Evolutionary conservation across 2,797 vertebrate genomes (phyloP).

Genomic region (Gadopsis marmoratus): DNA sequence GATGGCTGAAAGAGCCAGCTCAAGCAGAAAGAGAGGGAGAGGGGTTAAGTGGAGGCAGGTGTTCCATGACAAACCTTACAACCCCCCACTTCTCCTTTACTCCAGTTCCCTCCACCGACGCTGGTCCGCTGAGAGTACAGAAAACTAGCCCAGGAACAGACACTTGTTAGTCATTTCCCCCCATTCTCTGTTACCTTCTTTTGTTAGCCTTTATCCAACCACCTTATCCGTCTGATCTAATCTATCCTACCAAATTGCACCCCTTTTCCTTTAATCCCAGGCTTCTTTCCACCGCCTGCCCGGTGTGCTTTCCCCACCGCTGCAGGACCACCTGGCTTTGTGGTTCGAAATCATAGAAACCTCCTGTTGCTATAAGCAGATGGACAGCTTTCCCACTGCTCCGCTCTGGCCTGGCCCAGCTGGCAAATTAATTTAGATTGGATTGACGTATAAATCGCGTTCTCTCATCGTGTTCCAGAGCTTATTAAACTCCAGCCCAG

Average conservation of each 20-base stretch:
- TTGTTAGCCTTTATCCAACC: conserved; percentile 63
- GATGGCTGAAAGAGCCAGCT: conserved; percentile 86
- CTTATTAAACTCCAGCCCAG: conserved; percentile 52
- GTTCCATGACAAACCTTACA: conserved; percentile 82
- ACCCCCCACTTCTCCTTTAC: conserved; percentile 66
- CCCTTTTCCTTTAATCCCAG: conserved; percentile 64
- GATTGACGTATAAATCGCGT: conserved; percentile 60
- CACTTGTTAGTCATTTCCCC: conserved; percentile 72
- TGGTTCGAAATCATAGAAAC: conserved; percentile 73
- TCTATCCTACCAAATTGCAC: conserved; percentile 64
- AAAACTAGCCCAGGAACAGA: conserved; percentile 65
- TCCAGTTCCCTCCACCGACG: conserved; percentile 47
- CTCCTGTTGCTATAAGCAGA: conserved; percentile 72
- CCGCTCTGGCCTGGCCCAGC: conserved; percentile 65
- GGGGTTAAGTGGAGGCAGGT: conserved; percentile 89
- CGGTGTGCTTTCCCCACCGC: conserved; percentile 64
- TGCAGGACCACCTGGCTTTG: conserved; percentile 80
- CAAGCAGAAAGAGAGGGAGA: conserved; percentile 88
- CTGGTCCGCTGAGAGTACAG: conserved; percentile 59
- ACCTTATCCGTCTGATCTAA: conserved; percentile 74
- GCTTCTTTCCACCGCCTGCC: conserved; percentile 49
- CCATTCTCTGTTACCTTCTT: conserved; percentile 61
- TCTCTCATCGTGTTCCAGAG: conserved; percentile 68
- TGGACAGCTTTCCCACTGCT: conserved; percentile 61
- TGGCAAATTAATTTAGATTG: conserved; percentile 82